Conservation (phyloP, 2,888 invertebrate species). For the Meta bourneti region DNA sequence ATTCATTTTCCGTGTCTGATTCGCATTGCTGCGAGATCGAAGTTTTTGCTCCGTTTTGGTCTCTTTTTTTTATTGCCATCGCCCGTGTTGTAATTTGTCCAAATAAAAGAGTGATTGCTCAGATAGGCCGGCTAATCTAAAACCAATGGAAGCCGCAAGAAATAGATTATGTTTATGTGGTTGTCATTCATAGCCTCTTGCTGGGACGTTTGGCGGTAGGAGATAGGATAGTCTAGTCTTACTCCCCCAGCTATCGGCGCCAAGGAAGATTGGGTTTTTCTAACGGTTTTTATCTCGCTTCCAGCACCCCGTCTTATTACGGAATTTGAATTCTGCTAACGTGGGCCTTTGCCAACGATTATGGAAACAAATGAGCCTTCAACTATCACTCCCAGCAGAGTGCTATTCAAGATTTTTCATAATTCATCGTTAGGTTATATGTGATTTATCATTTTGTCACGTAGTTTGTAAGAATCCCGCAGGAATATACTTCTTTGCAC, state of each 20-base stretch:
- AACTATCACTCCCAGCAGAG: background rate
- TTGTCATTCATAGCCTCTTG: constrained; percentile 30
- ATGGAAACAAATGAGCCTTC: background rate
- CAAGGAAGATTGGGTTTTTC: background rate
- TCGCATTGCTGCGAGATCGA: constrained; percentile 1
- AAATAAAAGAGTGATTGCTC: constrained; percentile 46
- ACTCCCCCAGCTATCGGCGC: background rate
- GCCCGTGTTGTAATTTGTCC: constrained; percentile 12
- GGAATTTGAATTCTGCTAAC: background rate
- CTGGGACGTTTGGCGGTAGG: background rate
- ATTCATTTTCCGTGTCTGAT: constrained; percentile 24
- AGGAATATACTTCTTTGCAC: background rate
- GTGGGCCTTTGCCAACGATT: background rate
- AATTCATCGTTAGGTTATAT: background rate
- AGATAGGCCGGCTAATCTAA: constrained; percentile 51
- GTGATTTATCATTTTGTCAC: background rate
- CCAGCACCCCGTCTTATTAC: background rate
- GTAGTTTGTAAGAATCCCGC: background rate
- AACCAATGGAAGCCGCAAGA: constrained; percentile 50
- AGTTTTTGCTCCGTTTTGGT: background rate
- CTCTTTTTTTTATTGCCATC: constrained; percentile 10
- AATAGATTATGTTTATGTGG: constrained; percentile 16
- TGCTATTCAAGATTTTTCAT: background rate
- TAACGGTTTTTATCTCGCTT: background rate
- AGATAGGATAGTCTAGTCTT: background rate